These are phyloP conservation scores for Engystomops pustulosus DNA, from an alignment of 2,113 vertebrate species.

Conservation along the genomic window DNA sequence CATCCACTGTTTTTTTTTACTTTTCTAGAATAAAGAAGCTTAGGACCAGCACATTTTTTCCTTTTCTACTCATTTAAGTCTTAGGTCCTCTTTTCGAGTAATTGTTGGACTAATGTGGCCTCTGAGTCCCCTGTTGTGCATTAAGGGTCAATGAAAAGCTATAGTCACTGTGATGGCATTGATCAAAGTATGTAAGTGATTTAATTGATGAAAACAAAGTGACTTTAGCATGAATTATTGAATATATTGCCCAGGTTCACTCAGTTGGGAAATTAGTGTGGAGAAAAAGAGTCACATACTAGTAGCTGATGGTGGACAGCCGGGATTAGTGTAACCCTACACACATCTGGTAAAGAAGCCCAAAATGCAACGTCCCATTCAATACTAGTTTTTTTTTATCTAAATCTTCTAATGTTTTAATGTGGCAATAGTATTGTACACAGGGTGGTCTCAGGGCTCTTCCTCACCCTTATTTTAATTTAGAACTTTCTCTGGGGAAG, in stretches of 20 bases:
- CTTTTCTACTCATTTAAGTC: neutral
- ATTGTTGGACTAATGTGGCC: neutral
- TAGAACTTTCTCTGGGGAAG: too few species aligned
- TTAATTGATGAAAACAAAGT: constrained; percentile 10
- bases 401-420: too few species aligned
- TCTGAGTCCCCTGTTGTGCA: neutral
- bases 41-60: neutral
- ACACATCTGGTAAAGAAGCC: neutral
- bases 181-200: constrained; percentile 9
- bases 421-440: too few species aligned
- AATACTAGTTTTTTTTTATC: too few species aligned
- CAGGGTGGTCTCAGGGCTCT: too few species aligned
- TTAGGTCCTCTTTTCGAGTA: neutral
- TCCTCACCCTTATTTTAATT: too few species aligned
- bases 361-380: too few species aligned
- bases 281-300: neutral
- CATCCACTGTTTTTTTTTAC: too few species aligned
- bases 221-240: neutral
- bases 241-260: neutral
- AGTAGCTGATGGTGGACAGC: neutral
- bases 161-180: neutral
- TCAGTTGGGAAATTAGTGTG: neutral
- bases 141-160: constrained; percentile 3
- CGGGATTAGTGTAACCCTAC: neutral
- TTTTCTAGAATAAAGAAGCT: too few species aligned